Base-by-base conservation (phyloP, 2,113 vertebrate species). In the Morone saxatilis region DNA sequence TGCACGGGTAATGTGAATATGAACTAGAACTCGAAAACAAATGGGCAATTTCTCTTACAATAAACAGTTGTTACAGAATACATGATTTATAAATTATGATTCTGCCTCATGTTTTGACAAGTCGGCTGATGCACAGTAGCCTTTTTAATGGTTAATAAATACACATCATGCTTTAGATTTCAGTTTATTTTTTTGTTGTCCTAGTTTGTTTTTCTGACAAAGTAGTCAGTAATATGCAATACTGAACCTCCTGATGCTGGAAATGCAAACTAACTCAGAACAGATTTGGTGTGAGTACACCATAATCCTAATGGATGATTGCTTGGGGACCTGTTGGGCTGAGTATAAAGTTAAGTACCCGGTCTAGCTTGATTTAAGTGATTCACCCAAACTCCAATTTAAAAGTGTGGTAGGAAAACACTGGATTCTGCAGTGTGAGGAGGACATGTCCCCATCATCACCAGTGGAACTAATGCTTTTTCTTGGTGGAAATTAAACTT, bases 261-360 rank as follows among this genome's bases (percentile, higher is more conserved):
- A 43, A 63, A 31, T 71, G 45, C 76, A 60, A 20, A 70, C 43
- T 16, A 74, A 59, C 66, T 71, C 59, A 22, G 16, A 54, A 6
- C 50, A 72, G 76, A 53, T 63, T 74, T 75, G 57, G 61, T 65
- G 68, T 38, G 48, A 75, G 25, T 22, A 7, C 61, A 53, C 10
- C 57, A 73, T 78, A 65, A 82, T 82, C 85, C 50, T 73, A 48
- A 80, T 51, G 54, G 47, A 77, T 57, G 62, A 73, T 66, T 87
- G 57, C 69, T 82, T 56, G 45, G 69, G 68, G 76, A 78, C 53
- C 76, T 50, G 48, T 59, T 16, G 48, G 6, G 48, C 16, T 67
- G 31, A 2, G 31, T 31, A 31, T 31, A 31, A 31, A 31, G 31
- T 31, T 31, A 31, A 31, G 31, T 3, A 31, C 31, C 31, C 31